Percentiles rank a stretch among this genome's conserved stretches.
Evolutionary conservation across 2,113 vertebrate species (phyloP).

Genomic region (Eclectus roratus): DNA sequence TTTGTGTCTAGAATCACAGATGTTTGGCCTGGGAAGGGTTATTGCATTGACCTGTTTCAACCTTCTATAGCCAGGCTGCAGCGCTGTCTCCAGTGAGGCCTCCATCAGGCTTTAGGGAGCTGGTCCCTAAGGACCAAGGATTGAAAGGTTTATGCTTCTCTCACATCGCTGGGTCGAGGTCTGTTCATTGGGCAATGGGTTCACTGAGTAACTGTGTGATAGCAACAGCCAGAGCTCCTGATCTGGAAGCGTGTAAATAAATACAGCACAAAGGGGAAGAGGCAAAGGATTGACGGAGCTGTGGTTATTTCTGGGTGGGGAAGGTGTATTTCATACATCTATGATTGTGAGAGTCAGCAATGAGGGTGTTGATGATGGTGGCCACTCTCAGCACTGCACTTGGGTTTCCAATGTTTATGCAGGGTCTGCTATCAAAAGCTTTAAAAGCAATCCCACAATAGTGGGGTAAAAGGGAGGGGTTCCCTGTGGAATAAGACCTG

Average conservation of each 20-base stretch:
- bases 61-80: background rate
- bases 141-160: background rate
- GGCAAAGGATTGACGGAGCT: background rate
- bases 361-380: background rate
- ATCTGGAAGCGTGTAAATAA: background rate
- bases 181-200: background rate
- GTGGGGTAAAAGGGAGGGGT: background rate
- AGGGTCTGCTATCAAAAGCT: background rate
- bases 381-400: background rate
- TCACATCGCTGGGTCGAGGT: fast-evolving
- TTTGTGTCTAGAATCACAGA: background rate
- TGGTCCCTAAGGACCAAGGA: background rate
- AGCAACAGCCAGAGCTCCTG: background rate
- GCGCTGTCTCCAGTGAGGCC: background rate
- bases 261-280: background rate
- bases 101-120: background rate
- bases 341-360: background rate
- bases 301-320: background rate
- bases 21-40: background rate
- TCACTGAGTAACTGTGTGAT: background rate
- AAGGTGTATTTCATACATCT: background rate
- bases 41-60: background rate
- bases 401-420: background rate
- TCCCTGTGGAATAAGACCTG: background rate
- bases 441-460: background rate